phyloP scores from a whole-genome alignment of 2,113 vertebrate species.

The Thunnus thynnus region DNA sequence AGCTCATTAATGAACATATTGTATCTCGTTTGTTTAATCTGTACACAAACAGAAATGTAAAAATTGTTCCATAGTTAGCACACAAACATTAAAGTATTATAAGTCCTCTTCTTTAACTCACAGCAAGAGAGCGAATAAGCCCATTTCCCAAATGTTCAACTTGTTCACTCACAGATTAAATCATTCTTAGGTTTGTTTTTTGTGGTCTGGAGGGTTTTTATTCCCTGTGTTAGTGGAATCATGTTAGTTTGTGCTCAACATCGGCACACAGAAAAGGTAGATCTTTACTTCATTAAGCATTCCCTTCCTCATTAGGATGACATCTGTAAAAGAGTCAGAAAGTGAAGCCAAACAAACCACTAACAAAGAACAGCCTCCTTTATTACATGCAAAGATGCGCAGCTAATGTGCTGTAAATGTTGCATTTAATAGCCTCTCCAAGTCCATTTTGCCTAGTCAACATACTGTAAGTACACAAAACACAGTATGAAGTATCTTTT shows the following conservation, averaged over 20 bases:
- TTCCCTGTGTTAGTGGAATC: neutral
- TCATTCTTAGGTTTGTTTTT: neutral
- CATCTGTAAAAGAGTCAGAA: neutral
- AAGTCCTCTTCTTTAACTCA: too few relatives aligned
- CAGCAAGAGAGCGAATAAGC: too few relatives aligned
- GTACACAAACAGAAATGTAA: too few relatives aligned
- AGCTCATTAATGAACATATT: too few relatives aligned
- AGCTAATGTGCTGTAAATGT: conserved; percentile 41
- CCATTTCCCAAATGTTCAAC: too few relatives aligned
- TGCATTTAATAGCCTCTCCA: conserved; percentile 4
- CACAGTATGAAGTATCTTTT: neutral
- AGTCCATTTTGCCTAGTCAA: conserved; percentile 25
- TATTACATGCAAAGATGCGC: conserved; percentile 33
- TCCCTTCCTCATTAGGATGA: conserved; percentile 25
- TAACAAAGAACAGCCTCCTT: conserved; percentile 19
- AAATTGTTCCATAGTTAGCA: too few relatives aligned
- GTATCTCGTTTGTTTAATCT: too few relatives aligned
- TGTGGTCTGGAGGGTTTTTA: neutral
- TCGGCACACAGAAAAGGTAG: neutral
- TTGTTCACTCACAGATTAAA: too few relatives aligned
- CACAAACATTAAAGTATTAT: too few relatives aligned
- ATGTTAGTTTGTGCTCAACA: neutral
- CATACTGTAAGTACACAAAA: neutral
- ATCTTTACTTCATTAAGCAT: conserved; percentile 16
- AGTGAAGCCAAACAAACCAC: conserved; percentile 3